Conservation (phyloP, 92 coral and sea anemone species). For the Parazoanthus atlanticus region DNA sequence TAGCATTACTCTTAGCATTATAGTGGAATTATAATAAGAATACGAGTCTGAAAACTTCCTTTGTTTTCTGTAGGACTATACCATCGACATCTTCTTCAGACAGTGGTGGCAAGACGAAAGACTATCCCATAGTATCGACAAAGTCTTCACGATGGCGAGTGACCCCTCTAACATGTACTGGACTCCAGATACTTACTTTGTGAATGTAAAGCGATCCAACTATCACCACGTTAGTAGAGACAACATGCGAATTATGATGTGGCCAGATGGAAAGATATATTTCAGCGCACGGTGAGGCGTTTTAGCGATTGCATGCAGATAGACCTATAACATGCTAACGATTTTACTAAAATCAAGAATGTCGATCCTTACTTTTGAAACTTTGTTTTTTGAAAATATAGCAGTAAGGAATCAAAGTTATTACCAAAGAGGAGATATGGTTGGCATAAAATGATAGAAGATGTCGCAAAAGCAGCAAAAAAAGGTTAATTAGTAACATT, state of each 20-base stretch:
- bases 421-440: too few relatives aligned
- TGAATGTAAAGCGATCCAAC: slow-evolving; percentile 75
- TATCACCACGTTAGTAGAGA: slow-evolving; percentile 74
- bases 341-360: too few relatives aligned
- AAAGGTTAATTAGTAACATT: too few relatives aligned
- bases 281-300: slow-evolving; percentile 79
- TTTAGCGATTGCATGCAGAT: not conserved
- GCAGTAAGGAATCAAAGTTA: too few relatives aligned
- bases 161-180: slow-evolving; percentile 70
- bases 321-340: not conserved
- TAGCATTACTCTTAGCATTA: too few relatives aligned
- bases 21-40: too few relatives aligned
- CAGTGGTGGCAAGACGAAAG: slow-evolving; percentile 91
- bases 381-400: too few relatives aligned
- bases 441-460: too few relatives aligned
- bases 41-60: not conserved
- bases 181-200: slow-evolving; percentile 91
- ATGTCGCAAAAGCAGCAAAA: too few relatives aligned
- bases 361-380: too few relatives aligned
- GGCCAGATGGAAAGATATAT: slow-evolving; percentile 76
- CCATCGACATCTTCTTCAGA: slow-evolving; percentile 87
- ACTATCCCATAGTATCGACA: slow-evolving; percentile 63
- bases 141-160: slow-evolving; percentile 74
- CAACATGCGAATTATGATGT: slow-evolving; percentile 76
- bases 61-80: slow-evolving; percentile 61